A percentile compares a stretch with the other conserved stretches of the same genome.
These are phyloP conservation scores for Brachymystax lenok DNA, from an alignment of 2,797 vertebrate genomes.

Conservation along the genomic window DNA sequence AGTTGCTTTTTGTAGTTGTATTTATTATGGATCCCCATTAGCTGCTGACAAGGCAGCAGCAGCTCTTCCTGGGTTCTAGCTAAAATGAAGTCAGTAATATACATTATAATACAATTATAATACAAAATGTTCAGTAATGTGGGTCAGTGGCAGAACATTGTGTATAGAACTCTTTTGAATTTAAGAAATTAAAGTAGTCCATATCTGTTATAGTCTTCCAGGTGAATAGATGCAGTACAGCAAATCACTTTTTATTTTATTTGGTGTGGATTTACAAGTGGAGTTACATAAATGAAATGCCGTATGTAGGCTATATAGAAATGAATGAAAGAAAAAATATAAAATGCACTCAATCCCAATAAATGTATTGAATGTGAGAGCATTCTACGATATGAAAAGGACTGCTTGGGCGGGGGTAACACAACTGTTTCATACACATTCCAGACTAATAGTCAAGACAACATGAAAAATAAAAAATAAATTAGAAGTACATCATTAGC, in stretches of 20 bases:
- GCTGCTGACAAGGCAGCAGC: too few species aligned
- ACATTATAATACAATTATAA: too few species aligned
- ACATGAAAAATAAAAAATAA: neutral
- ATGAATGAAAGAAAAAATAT: neutral
- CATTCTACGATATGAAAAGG: neutral
- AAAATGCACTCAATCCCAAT: neutral
- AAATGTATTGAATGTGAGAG: neutral
- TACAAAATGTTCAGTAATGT: slow-evolving; percentile 12
- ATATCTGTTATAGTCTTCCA: neutral
- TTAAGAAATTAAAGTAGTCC: neutral
- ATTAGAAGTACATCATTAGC: neutral
- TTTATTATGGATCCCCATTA: too few species aligned
- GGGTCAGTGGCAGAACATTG: slow-evolving; percentile 12
- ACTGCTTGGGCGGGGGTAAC: neutral
- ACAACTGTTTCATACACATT: neutral
- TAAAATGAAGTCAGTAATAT: too few species aligned
- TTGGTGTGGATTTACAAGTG: neutral
- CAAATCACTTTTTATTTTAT: neutral
- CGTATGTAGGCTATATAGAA: neutral
- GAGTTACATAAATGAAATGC: neutral
- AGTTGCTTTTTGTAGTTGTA: too few species aligned
- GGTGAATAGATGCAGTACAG: neutral
- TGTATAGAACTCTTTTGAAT: neutral
- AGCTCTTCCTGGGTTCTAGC: too few species aligned
- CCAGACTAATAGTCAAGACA: neutral